Conservation (phyloP, 1,140 invertebrate species). For the Aphaenogaster rudis region DNA sequence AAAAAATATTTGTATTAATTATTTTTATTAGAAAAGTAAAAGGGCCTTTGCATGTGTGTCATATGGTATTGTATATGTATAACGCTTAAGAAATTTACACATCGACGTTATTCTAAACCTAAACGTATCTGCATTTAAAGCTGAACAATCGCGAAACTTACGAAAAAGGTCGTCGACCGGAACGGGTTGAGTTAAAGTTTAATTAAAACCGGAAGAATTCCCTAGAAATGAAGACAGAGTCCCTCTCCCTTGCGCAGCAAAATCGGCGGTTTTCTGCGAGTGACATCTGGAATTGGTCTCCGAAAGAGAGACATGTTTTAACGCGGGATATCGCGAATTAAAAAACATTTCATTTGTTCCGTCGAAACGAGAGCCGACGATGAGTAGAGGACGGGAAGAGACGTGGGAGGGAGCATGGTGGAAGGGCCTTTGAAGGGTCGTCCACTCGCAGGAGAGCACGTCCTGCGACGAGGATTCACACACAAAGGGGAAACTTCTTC, state of each 20-base stretch:
- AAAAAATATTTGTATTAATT: conserved; percentile 8
- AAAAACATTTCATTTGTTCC: conserved; percentile 67
- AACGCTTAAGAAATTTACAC: neutral
- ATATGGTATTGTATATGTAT: neutral
- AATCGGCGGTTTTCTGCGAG: conserved; percentile 70
- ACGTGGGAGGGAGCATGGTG: conserved; percentile 29
- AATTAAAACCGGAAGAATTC: conserved; percentile 76
- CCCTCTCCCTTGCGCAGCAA: conserved; percentile 37
- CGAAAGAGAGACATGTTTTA: conserved; percentile 70
- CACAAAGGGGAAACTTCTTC: conserved; percentile 76
- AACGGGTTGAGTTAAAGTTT: conserved; percentile 75
- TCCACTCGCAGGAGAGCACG: conserved; percentile 52
- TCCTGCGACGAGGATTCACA: conserved; percentile 65
- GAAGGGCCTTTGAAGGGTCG: conserved; percentile 58
- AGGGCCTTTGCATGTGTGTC: neutral
- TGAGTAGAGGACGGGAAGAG: neutral
- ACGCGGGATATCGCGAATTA: conserved; percentile 70
- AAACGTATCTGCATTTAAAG: conserved; percentile 30
- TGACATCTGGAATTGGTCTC: conserved; percentile 73
- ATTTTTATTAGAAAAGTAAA: conserved; percentile 3
- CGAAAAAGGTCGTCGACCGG: neutral
- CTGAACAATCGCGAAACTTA: neutral
- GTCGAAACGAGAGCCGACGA: conserved; percentile 33
- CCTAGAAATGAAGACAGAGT: conserved; percentile 42
- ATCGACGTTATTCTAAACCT: neutral